phyloP scores from a whole-genome alignment of 2,797 vertebrate species.

The Paedocypris micromegethes region DNA sequence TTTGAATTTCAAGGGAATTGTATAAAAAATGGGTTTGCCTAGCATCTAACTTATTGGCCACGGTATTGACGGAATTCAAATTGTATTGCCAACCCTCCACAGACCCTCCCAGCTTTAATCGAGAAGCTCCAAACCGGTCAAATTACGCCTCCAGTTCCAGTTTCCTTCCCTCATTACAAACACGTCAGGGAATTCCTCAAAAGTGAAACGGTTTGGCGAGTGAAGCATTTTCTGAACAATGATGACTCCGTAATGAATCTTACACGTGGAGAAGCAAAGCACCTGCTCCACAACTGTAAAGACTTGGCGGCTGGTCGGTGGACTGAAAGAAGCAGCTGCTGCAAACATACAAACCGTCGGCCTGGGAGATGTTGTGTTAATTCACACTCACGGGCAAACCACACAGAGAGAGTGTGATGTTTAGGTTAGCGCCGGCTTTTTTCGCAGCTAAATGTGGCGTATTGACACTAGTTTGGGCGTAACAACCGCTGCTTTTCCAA shows the following conservation, averaged over 20 bases:
- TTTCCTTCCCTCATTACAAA: neutral
- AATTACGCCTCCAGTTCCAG: neutral
- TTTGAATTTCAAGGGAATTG: too few relatives aligned
- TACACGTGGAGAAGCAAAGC: conserved; percentile 5
- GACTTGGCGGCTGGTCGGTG: neutral
- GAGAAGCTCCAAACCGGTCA: neutral
- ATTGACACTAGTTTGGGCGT: neutral
- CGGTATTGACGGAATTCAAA: too few relatives aligned
- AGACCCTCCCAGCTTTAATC: neutral
- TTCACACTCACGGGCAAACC: neutral
- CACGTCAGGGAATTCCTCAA: conserved; percentile 9
- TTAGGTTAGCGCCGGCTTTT: neutral
- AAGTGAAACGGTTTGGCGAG: conserved; percentile 5
- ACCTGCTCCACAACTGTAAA: conserved; percentile 26
- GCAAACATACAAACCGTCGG: conserved; percentile 46
- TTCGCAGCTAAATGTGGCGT: conserved; percentile 2
- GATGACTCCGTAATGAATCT: conserved; percentile 27
- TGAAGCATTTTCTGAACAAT: conserved; percentile 19
- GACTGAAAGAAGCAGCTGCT: conserved; percentile 12
- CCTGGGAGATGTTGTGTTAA: conserved; percentile 9
- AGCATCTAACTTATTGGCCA: too few relatives aligned
- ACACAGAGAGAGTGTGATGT: conserved; percentile 12
- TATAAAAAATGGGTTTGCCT: too few relatives aligned
- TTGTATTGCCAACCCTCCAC: too few relatives aligned
- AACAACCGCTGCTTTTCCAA: neutral